Evolutionary conservation across 2,888 invertebrate species (phyloP), one percentile per base, ranked within the genome.

Genomic region (Anarsia innoxiella): DNA sequence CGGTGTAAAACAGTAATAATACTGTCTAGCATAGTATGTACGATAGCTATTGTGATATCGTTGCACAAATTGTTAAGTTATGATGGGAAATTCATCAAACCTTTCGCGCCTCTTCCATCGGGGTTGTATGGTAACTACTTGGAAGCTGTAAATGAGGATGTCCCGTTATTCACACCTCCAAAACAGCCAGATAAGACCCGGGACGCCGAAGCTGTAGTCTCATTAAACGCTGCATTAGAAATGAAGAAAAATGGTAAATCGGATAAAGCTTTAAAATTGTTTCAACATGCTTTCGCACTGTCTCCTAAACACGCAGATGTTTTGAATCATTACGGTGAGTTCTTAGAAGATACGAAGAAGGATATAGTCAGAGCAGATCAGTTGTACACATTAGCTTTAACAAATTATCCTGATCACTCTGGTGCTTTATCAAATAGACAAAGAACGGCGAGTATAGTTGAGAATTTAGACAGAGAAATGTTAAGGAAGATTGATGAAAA

Each of bases 251-350:
- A 89, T 25, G 95, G 95, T 2, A 97, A 96, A 66, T 79, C 89
- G 36, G 93, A 93, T 36, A 96, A 96, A 75, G 96, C 97, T 0
- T 78, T 91, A 23, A 93, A 93, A 66, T 71, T 96, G 16, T 93
- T 95, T 61, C 91, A 96, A 73, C 97, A 98, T 76, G 97, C 97
- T 0, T 88, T 94, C 39, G 94, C 95, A 0, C 82, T 99, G 26
- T 94, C 96, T 9, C 98, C 98, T 0, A 90, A 91, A 53, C 94
- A 98, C 78, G 94, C 97, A 0, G 97, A 98, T 59, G 91, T 98
- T 31, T 83, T 99, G 5, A 93, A 94, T 46, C 92, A 93, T 58
- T 98, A 94, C 66, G 98, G 98, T 8, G 96, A 97, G 71, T 96
- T 96, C 66, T 72, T 97, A 39, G 97, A 98, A 73, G 89, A 93